Evolutionary conservation across 2,888 invertebrate genomes (phyloP).

Genomic region (Thysanoteuthis rhombus): DNA sequence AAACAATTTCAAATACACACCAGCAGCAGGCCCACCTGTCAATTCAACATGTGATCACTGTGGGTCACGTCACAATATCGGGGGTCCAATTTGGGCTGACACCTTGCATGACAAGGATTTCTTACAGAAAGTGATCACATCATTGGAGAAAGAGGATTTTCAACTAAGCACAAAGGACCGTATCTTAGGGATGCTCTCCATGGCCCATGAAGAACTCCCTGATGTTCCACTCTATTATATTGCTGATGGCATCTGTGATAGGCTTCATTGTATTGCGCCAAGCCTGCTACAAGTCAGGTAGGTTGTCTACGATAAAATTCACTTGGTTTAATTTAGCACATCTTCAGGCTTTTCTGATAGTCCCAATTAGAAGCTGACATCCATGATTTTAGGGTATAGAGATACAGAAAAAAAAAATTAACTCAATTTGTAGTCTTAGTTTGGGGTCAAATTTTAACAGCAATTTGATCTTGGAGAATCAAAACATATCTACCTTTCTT

Average conservation of each 20-base stretch:
- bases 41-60: slow-evolving; percentile 80
- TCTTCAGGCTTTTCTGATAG: no score
- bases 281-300: slow-evolving; percentile 73
- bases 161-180: slow-evolving; percentile 79
- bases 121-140: slow-evolving; percentile 75
- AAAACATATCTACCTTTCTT: no score
- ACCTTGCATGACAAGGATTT: slow-evolving; percentile 85
- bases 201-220: slow-evolving; percentile 80
- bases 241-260: slow-evolving; percentile 80
- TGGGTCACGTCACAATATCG: slow-evolving; percentile 78
- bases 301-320: slow-evolving; percentile 23
- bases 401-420: no score
- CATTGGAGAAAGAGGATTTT: slow-evolving; percentile 57
- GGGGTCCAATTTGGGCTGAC: slow-evolving; percentile 94
- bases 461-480: no score
- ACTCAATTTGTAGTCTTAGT: no score
- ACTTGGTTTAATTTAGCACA: not conserved
- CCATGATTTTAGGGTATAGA: no score
- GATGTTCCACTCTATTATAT: slow-evolving; percentile 90
- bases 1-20: slow-evolving; percentile 72
- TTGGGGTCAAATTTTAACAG: no score
- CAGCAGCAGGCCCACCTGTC: slow-evolving; percentile 78
- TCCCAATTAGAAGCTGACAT: no score
- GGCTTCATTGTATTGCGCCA: slow-evolving; percentile 72
- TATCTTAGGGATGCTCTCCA: slow-evolving; percentile 74